Conservation (phyloP, 2,888 invertebrate species). For the Carterocephalus palaemon region DNA sequence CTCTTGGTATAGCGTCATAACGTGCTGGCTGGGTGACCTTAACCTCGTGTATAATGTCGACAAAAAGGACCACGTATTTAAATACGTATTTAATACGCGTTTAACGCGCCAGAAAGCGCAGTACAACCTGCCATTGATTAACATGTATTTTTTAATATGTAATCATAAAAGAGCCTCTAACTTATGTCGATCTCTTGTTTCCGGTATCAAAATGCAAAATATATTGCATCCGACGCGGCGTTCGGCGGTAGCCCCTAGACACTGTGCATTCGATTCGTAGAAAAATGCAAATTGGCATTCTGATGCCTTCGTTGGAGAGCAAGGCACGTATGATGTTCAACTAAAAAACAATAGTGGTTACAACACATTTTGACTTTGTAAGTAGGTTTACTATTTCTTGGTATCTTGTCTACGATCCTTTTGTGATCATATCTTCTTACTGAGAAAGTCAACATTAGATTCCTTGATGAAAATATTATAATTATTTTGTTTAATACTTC, state of each 20-base stretch:
- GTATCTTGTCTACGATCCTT: conserved; percentile 19
- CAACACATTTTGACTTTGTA: conserved; percentile 23
- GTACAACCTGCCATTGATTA: no score
- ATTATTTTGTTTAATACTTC: no score
- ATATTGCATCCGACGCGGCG: conserved; percentile 31
- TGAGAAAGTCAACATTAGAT: no score
- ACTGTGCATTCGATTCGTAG: conserved; percentile 34
- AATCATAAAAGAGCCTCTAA: no score
- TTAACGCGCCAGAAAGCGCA: no score
- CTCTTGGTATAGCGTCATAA: no score
- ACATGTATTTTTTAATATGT: no score
- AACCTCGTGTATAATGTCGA: no score
- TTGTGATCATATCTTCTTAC: background rate
- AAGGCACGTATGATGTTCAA: conserved; percentile 32
- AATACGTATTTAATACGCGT: no score
- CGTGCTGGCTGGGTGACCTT: no score
- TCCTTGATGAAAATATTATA: no score
- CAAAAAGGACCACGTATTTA: no score
- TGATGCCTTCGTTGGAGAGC: conserved; percentile 30
- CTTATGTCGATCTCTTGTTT: conserved; percentile 14
- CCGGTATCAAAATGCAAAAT: conserved; percentile 31
- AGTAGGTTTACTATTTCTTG: conserved; percentile 21
- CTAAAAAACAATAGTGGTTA: conserved; percentile 30
- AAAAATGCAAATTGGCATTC: conserved; percentile 35
- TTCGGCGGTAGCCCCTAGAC: conserved; percentile 30